phyloP scores from a whole-genome alignment of 2,888 invertebrate species.

The Mayetiola destructor region DNA sequence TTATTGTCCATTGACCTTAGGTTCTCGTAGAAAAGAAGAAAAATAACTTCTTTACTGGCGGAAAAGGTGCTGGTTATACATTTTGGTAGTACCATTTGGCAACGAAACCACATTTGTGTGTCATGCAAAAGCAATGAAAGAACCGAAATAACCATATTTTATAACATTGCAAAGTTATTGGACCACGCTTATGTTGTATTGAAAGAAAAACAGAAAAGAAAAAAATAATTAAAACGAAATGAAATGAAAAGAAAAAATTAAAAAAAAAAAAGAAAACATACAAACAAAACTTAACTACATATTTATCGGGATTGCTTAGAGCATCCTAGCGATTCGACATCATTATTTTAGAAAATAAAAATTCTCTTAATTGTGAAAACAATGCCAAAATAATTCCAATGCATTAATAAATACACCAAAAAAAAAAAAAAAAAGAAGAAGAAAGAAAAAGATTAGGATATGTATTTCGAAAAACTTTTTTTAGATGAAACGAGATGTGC shows the following conservation, averaged over 20 bases:
- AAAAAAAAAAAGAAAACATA: not conserved
- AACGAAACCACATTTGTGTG: no score
- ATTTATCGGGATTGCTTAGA: no score
- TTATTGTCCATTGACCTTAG: not conserved
- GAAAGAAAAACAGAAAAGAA: not conserved
- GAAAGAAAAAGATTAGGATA: not conserved
- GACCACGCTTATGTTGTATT: no score
- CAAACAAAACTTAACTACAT: no score
- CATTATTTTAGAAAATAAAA: no score
- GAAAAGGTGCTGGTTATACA: conserved; percentile 16
- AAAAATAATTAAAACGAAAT: not conserved
- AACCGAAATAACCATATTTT: not conserved
- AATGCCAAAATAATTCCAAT: no score
- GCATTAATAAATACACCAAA: conserved; percentile 7
- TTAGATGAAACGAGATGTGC: no score
- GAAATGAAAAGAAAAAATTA: not conserved
- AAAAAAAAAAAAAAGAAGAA: not conserved
- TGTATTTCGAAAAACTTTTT: no score
- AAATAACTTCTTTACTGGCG: conserved; percentile 15
- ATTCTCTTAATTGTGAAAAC: no score
- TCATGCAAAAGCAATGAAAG: no score
- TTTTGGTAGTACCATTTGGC: conserved; percentile 17
- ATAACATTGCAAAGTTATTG: not conserved
- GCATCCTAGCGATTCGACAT: no score
- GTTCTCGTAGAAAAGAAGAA: conserved; percentile 16